phyloP scores from a whole-genome alignment of 2,797 vertebrate species.

The Gambelia wislizenii region DNA sequence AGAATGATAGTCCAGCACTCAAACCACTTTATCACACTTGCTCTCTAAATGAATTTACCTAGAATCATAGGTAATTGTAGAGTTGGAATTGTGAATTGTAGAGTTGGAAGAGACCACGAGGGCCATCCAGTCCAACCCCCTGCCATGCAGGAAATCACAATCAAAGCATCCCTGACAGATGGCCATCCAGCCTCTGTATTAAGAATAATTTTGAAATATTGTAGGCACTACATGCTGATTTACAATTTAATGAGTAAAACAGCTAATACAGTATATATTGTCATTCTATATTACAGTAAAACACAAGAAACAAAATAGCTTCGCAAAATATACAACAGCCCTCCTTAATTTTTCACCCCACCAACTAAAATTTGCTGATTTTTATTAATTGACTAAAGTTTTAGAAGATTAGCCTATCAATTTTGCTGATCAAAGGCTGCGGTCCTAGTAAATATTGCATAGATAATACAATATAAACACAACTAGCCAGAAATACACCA shows the following conservation, averaged over 20 bases:
- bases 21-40: too few relatives aligned
- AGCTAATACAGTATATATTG: not conserved
- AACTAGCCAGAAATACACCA: not conserved
- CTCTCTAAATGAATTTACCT: not conserved
- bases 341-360: not conserved
- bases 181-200: too few relatives aligned
- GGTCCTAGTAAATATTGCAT: not conserved
- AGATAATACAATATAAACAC: not conserved
- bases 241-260: not conserved
- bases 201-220: not conserved
- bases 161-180: too few relatives aligned
- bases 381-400: not conserved
- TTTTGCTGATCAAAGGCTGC: not conserved
- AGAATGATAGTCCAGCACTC: too few relatives aligned
- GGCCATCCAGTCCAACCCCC: too few relatives aligned
- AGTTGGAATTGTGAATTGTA: too few relatives aligned
- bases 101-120: too few relatives aligned
- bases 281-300: not conserved
- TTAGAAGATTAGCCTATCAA: not conserved
- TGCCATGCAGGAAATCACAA: too few relatives aligned
- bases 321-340: not conserved
- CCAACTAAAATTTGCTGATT: not conserved
- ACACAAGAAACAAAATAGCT: not conserved
- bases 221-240: not conserved
- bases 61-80: too few relatives aligned